Evolutionary conservation across 2,888 invertebrate genomes (phyloP), one percentile per base, ranked within the genome.

Genomic region (Alsophila aescularia): DNA sequence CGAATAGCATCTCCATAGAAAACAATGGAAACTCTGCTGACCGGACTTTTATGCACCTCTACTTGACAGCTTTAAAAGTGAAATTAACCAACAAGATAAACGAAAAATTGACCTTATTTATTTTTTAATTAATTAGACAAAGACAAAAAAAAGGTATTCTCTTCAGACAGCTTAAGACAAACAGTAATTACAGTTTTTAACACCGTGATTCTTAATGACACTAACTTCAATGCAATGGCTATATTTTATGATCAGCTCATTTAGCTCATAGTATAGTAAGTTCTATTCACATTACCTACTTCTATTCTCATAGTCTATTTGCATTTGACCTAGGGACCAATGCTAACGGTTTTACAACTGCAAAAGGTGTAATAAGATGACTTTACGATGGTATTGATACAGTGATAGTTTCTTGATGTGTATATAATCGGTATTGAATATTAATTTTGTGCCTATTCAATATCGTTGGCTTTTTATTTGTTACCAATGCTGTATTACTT

Each of bases 161-260:
- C n/a, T n/a, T 13, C 29, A 18, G 27, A 37, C 16, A 31, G 5
- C 21, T 27, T 15, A 24, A 42, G 13, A 36, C 36, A 29, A 36
- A 36, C 18, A 3, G 8, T 42, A 42, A 50, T 29, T 36, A 36
- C n/a, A 1, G 3, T 39, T 21, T 39, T 48, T 48, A n/a, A 7
- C 7, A 24, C 24, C 31, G 15, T 15, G 36, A 48, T 52, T 62
- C 47, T 63, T 59, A 44, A 62, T 74, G 77, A 77, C 76, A 76
- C 70, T 65, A 77, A 40, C 55, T 60, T 62, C 73, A 76, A 73
- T 76, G 78, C 72, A 77, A 77, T 58, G 68, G 70, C 53, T 65
- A 61, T 58, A 58, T 67, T 65, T 67, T 60, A 61, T 55, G 64
- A 58, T n/a, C 2, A 34, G 18, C 32, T 32, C 27, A 9, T 31